These are phyloP conservation scores for Malurus leucopterus DNA, from an alignment of 2,797 vertebrate species.

Conservation along the genomic window DNA sequence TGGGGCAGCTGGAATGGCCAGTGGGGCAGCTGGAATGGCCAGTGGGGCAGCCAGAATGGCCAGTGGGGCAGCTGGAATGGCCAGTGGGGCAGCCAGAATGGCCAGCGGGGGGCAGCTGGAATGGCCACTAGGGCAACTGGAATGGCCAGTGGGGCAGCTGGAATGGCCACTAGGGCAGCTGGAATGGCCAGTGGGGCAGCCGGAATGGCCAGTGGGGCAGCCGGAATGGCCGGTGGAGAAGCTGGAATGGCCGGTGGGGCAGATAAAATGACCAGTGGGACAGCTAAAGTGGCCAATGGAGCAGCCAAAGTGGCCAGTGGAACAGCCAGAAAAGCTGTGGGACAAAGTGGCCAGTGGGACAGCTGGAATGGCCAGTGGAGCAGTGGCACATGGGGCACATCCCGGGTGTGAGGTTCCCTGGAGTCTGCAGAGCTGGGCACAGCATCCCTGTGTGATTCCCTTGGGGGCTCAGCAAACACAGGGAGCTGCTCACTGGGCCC, in stretches of 20 bases:
- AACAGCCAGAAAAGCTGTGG: too few species aligned
- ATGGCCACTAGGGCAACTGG: not conserved
- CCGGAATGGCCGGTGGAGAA: not conserved
- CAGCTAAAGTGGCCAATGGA: fast-evolving
- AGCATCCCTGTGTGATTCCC: not conserved
- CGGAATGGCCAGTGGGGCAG: not conserved
- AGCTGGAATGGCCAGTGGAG: not conserved
- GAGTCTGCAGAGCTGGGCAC: not conserved
- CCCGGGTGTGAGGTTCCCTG: not conserved
- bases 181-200: fast-evolving
- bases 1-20: not conserved
- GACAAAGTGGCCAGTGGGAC: not conserved
- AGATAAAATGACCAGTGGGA: not conserved
- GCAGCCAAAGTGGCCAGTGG: not conserved
- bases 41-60: not conserved
- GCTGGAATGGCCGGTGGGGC: not conserved
- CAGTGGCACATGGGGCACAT: not conserved
- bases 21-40: not conserved
- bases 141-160: not conserved
- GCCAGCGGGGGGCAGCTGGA: not conserved
- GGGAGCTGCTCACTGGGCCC: not conserved
- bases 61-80: fast-evolving
- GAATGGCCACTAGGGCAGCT: fast-evolving
- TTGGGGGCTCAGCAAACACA: not conserved
- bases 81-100: not conserved